Conservation (phyloP, 2,888 invertebrate genomes). For the Rambutsinella grinnellia region DNA sequence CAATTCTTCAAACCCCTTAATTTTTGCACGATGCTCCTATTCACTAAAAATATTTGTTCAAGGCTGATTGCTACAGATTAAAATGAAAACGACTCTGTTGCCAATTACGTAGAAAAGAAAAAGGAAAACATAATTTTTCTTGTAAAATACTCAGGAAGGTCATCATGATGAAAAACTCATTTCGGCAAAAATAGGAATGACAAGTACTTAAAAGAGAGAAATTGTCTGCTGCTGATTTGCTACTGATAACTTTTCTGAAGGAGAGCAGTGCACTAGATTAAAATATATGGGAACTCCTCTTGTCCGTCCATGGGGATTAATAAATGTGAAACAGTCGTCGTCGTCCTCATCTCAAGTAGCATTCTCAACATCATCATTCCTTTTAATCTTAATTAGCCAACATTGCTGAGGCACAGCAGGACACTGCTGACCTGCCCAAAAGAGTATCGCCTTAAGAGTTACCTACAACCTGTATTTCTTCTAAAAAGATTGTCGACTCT, state of each 20-base stretch:
- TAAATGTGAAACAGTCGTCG: background rate
- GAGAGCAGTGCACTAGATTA: background rate
- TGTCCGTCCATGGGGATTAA: background rate
- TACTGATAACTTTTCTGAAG: background rate
- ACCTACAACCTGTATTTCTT: constrained; percentile 21
- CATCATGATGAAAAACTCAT: constrained; percentile 14
- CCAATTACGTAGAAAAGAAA: background rate
- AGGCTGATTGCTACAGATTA: background rate
- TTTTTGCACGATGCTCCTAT: background rate
- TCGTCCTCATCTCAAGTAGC: background rate
- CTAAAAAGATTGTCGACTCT: background rate
- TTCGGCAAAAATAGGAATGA: constrained; percentile 23
- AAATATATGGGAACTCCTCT: constrained; percentile 33
- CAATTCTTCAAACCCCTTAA: too few relatives aligned
- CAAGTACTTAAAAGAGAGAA: constrained; percentile 4
- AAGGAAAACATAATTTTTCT: background rate
- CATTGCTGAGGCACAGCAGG: constrained; percentile 33
- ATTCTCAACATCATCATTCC: constrained; percentile 9
- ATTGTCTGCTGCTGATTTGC: background rate
- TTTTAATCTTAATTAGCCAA: constrained; percentile 49
- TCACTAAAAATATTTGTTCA: background rate
- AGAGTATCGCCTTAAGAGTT: constrained; percentile 42
- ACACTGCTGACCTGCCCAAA: constrained; percentile 52
- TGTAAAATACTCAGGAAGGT: constrained; percentile 32
- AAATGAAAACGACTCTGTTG: background rate